Conservation (phyloP, 2,797 vertebrate species). For the Urophycis tenuis region DNA sequence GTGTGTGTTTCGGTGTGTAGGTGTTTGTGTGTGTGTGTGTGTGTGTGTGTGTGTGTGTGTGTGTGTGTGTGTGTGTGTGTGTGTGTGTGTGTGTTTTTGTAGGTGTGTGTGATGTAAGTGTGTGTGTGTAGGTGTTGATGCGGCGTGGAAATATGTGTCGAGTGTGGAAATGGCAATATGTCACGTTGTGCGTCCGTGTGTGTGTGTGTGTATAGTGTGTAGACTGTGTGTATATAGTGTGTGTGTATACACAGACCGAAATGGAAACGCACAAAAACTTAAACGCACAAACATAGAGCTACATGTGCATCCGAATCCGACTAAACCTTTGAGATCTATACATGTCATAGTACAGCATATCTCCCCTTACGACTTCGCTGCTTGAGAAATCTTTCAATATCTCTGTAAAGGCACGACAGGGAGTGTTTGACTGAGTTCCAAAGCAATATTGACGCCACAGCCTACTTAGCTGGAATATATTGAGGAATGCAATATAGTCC, state of each 20-base stretch:
- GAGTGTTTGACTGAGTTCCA: constrained; percentile 47
- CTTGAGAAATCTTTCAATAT: constrained; percentile 46
- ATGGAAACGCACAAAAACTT: neutral
- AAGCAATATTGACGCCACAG: constrained; percentile 53
- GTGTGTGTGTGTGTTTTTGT: neutral
- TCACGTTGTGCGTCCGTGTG: neutral
- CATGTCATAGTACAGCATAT: constrained; percentile 43
- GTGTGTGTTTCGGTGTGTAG: neutral
- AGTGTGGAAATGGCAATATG: neutral
- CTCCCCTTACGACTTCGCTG: constrained; percentile 37
- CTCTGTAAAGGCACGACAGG: constrained; percentile 24
- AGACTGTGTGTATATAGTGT: neutral
- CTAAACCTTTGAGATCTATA: neutral
- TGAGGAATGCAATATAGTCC: constrained; percentile 54
- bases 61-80: constrained; percentile 4
- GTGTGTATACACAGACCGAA: neutral
- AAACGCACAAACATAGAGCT: neutral
- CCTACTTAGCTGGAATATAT: constrained; percentile 50
- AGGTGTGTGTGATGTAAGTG: neutral
- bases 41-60: neutral
- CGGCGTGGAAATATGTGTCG: neutral
- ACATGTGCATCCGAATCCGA: neutral
- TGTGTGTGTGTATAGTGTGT: neutral
- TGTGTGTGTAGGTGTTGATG: neutral
- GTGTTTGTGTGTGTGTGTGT: neutral